These are phyloP conservation scores for Nannospalax galili DNA, from an alignment of 2,113 vertebrate genomes.

Conservation along the genomic window DNA sequence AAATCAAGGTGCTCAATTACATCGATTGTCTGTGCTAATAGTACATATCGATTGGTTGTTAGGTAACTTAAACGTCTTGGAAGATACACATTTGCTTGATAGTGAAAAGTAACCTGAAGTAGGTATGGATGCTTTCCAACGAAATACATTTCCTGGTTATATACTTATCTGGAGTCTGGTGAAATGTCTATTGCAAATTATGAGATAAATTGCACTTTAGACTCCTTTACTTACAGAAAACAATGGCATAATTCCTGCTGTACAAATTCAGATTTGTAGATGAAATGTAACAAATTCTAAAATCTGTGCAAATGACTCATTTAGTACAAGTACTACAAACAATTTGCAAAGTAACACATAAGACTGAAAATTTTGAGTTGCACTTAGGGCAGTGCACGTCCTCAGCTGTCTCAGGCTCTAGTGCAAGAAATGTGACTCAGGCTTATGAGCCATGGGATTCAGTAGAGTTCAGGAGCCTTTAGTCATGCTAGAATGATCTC, in stretches of 20 bases:
- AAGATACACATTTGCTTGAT: neutral
- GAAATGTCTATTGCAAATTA: neutral
- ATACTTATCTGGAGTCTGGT: neutral
- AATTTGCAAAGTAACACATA: neutral
- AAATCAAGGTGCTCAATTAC: neutral
- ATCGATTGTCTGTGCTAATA: conserved; percentile 20
- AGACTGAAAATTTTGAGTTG: neutral
- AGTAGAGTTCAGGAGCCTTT: neutral
- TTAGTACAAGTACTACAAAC: neutral
- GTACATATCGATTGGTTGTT: conserved; percentile 1
- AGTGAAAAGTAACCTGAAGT: neutral
- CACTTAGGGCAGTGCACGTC: neutral
- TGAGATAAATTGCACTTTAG: neutral
- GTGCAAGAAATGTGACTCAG: neutral
- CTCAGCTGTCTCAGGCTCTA: neutral
- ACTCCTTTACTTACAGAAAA: neutral
- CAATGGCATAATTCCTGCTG: neutral
- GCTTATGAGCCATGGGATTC: neutral
- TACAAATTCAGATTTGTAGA: neutral
- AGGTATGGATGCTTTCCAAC: neutral
- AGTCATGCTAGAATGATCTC: neutral
- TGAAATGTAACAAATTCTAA: neutral
- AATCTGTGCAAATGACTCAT: neutral
- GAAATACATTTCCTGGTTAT: neutral
- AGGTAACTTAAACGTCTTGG: neutral